Base-by-base conservation (phyloP, 2,113 vertebrate genomes). In the Dipodomys merriami region DNA sequence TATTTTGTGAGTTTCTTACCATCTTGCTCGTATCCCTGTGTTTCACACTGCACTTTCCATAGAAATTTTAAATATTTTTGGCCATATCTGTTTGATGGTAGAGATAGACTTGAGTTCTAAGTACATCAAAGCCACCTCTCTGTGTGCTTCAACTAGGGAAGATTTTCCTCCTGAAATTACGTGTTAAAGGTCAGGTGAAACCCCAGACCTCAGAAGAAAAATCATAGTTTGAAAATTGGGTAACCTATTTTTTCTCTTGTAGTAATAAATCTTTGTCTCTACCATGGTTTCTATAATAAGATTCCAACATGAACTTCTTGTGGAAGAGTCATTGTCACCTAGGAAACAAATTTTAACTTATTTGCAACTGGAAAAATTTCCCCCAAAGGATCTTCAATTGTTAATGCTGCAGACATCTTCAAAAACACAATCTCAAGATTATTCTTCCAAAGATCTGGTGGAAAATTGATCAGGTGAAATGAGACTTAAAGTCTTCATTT, bases 291-390 rank as follows among this genome's bases (percentile, higher is more conserved):
- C 82, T 83, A 72, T 85, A 91, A 89, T 84, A 94, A 93, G 33
- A 1, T 83, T 87, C 88, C 85, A 91, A 72, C 16, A 62, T 30
- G 12, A 85, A 81, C 6, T 73, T 67, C 10, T 30, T 76, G 1
- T 64, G 88, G 35, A 90, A 86, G 74, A 94, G 87, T 27, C 49
- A 57, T 49, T 93, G 25, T 81, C 69, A 94, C 90, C 88, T 94
- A 85, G 53, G 76, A 95, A 94, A 96, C 71, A 90, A 76, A 82
- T 57, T 91, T 90, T 86, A 93, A 80, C 83, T 86, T 92, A 80
- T 92, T 88, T 88, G 23, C 81, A 90, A 88, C 46, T 80, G 46
- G 22, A 91, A 96, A 72, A 79, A 62, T 83, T 35, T 92, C 20
- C 30, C 49, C 22, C 13, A 69, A 90, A 90, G 27, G 12, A 86